Evolutionary conservation across 1,140 invertebrate species (phyloP), one percentile per base, ranked within the genome.

Genomic region (Microplitis mediator): DNA sequence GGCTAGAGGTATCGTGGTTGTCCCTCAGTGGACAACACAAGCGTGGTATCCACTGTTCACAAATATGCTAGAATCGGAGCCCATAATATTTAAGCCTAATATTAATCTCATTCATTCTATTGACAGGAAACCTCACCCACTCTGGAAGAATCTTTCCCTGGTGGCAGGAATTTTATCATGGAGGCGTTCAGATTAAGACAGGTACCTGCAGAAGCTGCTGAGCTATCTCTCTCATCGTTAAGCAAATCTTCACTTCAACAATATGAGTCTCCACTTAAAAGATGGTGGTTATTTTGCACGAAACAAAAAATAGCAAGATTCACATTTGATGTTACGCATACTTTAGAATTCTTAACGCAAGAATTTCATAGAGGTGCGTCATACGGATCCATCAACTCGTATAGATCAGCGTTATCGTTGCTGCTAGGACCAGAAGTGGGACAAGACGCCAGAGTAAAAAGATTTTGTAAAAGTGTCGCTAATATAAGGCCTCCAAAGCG

Each of bases 401-500:
- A 51, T 56, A 71, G 76, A 4, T 77, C 74, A 9, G 76, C 73
- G 6, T 35, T 74, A 5, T 45, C 75, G 1, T 60, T 76, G 11
- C 9, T 76, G 35, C 14, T 34, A 3, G 69, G 67, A 0, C 31
- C 52, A 0, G 35, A 64, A 36, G 31, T 78, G 4, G 66, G 69
- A 13, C 9, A 76, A 50, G 74, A 4, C 60, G 63, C 69, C 13
- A 51, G n/a, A 51, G 69, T 79, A 14, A 74, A 73, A 65, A 51
- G 75, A 31, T 79, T 79, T 45, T 74, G 74, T 68, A 77, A 76
- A 74, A 76, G 78, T 32, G 70, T 78, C 65, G 74, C 60, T 31
- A 75, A 72, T 34, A 6, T 71, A 39, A 69, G 79, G 54, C 74
- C 77, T 11, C 13, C 73, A 0, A 60, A n/a, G 13, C 71, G 74